phyloP scores from a whole-genome alignment of 1,140 invertebrate genomes.

The Nautilus pompilius region DNA sequence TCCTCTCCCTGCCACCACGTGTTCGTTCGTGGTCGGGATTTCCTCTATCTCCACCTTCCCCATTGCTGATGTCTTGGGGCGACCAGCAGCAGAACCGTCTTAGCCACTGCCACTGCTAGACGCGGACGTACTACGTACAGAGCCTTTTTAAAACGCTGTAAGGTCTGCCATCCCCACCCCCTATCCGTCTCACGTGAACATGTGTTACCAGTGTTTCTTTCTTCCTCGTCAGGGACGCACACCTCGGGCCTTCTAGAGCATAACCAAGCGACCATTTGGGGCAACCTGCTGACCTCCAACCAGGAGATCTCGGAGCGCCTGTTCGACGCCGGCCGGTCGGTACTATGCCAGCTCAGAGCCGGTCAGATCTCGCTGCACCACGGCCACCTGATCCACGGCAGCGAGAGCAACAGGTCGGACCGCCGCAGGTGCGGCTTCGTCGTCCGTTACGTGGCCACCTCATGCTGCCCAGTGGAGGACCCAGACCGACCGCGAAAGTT shows the following conservation, averaged over 20 bases:
- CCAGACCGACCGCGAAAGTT: slow-evolving; percentile 29
- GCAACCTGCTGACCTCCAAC: slow-evolving; percentile 35
- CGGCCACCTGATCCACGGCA: slow-evolving; percentile 35
- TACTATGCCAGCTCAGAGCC: slow-evolving; percentile 30
- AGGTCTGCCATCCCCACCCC: too few species aligned
- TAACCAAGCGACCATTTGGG: slow-evolving; percentile 12
- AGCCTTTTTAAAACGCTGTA: too few species aligned
- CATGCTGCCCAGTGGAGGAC: slow-evolving; percentile 27
- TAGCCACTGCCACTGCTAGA: too few species aligned
- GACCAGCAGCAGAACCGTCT: too few species aligned
- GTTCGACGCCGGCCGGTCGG: slow-evolving; percentile 19
- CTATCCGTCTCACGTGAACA: too few species aligned
- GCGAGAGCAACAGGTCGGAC: slow-evolving; percentile 26
- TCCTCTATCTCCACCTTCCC: too few species aligned
- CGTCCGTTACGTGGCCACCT: slow-evolving; percentile 32
- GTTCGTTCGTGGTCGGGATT: too few species aligned
- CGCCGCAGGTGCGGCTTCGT: slow-evolving; percentile 35
- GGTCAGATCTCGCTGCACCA: slow-evolving; percentile 38
- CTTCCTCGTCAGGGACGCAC: slow-evolving; percentile 23
- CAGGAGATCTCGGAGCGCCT: slow-evolving; percentile 27
- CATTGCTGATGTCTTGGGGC: too few species aligned
- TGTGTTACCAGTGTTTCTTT: too few species aligned
- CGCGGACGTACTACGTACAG: too few species aligned
- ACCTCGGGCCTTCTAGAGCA: slow-evolving; percentile 30
- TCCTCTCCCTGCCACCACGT: too few species aligned